These are phyloP conservation scores for Drosophila lacicola DNA, from an alignment of 2,888 invertebrate genomes.

Conservation along the genomic window DNA sequence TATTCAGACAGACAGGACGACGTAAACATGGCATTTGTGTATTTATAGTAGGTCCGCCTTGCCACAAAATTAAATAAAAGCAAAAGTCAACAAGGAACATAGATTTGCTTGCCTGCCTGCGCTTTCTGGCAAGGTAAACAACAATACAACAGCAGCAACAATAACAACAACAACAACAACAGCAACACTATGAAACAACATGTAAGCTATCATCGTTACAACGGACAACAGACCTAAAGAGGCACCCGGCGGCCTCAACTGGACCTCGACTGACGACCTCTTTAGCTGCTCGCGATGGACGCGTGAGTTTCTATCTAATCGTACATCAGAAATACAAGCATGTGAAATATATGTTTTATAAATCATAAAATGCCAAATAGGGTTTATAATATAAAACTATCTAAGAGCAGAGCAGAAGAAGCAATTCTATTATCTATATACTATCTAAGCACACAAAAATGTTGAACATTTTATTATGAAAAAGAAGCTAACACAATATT, in stretches of 20 bases:
- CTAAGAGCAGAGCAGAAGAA: too few relatives aligned
- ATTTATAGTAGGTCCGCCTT: conserved; percentile 71
- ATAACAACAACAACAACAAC: conserved; percentile 25
- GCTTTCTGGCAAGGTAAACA: conserved; percentile 74
- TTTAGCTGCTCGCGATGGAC: conserved; percentile 27
- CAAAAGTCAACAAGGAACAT: conserved; percentile 80
- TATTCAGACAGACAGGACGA: conserved; percentile 36
- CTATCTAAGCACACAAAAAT: too few relatives aligned
- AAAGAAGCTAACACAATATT: too few relatives aligned
- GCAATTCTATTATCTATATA: too few relatives aligned
- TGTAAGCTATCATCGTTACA: conserved; percentile 77
- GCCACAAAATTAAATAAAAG: conserved; percentile 79
- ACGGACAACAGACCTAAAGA: conserved; percentile 58
- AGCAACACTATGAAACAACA: conserved; percentile 45
- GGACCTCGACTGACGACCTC: conserved; percentile 39
- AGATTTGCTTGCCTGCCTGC: conserved; percentile 73
- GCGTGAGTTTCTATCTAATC: conserved; percentile 43
- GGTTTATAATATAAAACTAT: too few relatives aligned
- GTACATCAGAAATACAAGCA: not conserved
- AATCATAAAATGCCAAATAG: too few relatives aligned
- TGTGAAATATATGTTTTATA: not conserved
- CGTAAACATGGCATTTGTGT: conserved; percentile 64
- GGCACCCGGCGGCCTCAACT: conserved; percentile 44
- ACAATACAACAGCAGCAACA: conserved; percentile 55
- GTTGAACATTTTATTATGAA: too few relatives aligned